Base-by-base conservation (phyloP, 1,140 invertebrate species). In the Drosophila santomea region DNA sequence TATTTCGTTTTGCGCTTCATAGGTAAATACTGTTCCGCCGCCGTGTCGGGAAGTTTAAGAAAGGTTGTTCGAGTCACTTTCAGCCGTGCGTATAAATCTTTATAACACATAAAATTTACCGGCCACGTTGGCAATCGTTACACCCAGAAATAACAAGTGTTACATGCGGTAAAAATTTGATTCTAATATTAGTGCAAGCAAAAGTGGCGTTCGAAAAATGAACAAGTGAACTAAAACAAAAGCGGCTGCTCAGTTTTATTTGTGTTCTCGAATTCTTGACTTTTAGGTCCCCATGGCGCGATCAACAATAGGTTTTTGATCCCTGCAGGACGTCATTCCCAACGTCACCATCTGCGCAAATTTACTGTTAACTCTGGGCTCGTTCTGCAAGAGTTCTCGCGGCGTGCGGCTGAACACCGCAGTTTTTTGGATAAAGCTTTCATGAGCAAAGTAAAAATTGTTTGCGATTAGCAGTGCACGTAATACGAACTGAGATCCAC, bases 171-270 rank as follows among this genome's bases (percentile, higher is more conserved):
- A 17, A 14, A 61, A 58, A 41, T 41, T 20, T 58, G 1, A 20
- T n/a, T 1, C 4, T 20, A 12, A 23, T 36, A 25, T 51, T 14
- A 59, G 36, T 47, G 44, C 28, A 55, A 44, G 51, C 45, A 57
- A 17, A 51, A 58, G 51, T 48, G 38, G 35, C 60, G 15, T 23
- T 12, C 12, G 11, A 43, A 45, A 78, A 86, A 66, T 57, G 74
- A 74, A 68, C 77, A 85, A 80, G 74, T 78, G 83, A 71, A 75
- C 38, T 73, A 55, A 69, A 79, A 83, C 66, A 83, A 73, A 76
- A 35, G 39, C 48, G 38, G 47, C 38, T 80, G 58, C 68, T 85
- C 72, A 83, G 35, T 39, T 76, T 48, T 32, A 41, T 74, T 52
- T 55, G 28, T 41, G 45, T 36, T 15, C 44, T 12, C 12, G 43